phyloP scores from a whole-genome alignment of 2,888 invertebrate genomes.

The Trissoscelio sp. region DNA sequence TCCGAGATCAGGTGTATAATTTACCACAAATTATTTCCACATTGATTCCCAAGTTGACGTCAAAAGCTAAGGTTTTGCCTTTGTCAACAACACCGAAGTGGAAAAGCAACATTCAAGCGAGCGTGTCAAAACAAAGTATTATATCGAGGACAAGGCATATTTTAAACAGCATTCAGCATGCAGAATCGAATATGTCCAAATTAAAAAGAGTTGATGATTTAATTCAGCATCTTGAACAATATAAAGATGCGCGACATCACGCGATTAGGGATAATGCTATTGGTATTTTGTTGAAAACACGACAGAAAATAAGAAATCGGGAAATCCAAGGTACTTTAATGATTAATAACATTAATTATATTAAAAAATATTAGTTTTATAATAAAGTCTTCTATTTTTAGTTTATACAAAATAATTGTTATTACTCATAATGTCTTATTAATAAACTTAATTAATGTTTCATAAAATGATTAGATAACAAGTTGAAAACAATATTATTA shows the following conservation, averaged over 20 bases:
- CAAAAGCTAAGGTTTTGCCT: constrained; percentile 75
- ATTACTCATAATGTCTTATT: no score
- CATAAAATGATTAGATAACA: no score
- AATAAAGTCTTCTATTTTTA: no score
- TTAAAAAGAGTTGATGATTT: constrained; percentile 88
- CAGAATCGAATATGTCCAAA: constrained; percentile 85
- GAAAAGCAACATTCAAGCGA: constrained; percentile 81
- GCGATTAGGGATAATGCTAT: constrained; percentile 91
- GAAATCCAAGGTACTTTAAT: constrained; percentile 77
- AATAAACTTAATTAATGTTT: no score
- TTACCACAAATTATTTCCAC: constrained; percentile 83
- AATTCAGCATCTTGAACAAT: constrained; percentile 88
- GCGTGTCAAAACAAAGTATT: constrained; percentile 85
- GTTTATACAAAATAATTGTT: no score
- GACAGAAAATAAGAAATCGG: constrained; percentile 82
- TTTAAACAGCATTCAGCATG: constrained; percentile 86
- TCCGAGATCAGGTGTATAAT: constrained; percentile 74
- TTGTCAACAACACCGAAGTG: constrained; percentile 83
- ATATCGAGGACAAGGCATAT: constrained; percentile 88
- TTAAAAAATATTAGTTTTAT: no score
- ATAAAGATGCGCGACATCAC: constrained; percentile 89
- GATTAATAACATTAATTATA: neutral
- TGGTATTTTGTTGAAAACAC: constrained; percentile 86
- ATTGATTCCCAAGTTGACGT: constrained; percentile 81
- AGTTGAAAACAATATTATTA: no score